Evolutionary conservation across 2,113 vertebrate genomes (phyloP), one percentile per base, ranked within the genome.

Genomic region (Triplophysa tibetana): DNA sequence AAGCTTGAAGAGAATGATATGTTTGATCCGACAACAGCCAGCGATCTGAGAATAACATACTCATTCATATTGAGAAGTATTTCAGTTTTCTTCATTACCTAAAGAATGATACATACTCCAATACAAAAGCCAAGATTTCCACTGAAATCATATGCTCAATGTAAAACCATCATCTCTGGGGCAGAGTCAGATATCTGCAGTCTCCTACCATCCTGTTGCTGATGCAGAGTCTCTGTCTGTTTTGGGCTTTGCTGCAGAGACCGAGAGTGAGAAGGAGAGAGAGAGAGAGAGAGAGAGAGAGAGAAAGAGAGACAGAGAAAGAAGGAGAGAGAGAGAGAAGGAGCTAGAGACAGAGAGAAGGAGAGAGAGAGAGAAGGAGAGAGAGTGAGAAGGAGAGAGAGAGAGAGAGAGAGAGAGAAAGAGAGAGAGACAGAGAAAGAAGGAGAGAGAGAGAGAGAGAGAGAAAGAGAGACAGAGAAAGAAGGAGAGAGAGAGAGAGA

Each of bases 201-300:
- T 63, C 58, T 75, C 21, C 58, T 10, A 3, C 70, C 41, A 58
- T 26, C 73, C 58, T 75, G 73, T 75, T 63, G 73, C 73, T 75
- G 58, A 63, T 75, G 73, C 56, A 43, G 58, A 48, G 73, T 48
- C 58, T 63, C 73, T 63, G 58, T 16, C 60, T 75, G 58, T 75
- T 75, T 63, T 26, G 60, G 58, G 60, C 41, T 63, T 75, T 75
- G 73, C 58, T 75, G 62, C 75, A 77, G 43, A 58, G 75, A 70
- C 2, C 2, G 26, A 29, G 26, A 29, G 41, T 64, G 78, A 50
- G 56, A 62, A 54, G 50, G 12, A 54, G 61, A 14, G 26, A 38
- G 45, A 64, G 69, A 26, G 61, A 56, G 70, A 74, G 26, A 16
- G 41, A 61, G 50, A 72, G 54, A 54, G 63, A 68, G 67, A 58